Conservation (phyloP, 2,888 invertebrate genomes). For the Pterobdella sp. region DNA sequence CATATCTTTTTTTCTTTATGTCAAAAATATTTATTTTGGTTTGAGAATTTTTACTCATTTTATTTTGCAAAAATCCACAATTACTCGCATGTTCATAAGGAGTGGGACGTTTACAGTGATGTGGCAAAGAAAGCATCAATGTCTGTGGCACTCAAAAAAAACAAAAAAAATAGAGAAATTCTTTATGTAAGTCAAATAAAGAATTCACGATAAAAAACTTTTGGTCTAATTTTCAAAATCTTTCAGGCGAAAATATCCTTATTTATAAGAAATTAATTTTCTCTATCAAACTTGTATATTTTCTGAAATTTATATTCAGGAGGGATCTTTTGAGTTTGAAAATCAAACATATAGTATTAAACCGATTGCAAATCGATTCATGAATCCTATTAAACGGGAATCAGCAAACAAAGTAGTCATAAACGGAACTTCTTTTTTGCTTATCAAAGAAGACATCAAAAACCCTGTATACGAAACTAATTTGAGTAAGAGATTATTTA, state of each 20-base stretch:
- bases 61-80: neutral
- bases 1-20: neutral
- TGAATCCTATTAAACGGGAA: neutral
- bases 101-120: slow-evolving; percentile 25
- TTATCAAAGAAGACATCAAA: slow-evolving; percentile 2
- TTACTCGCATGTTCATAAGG: neutral
- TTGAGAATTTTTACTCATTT: neutral
- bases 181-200: neutral
- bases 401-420: neutral
- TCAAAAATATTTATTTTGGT: neutral
- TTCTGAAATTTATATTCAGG: slow-evolving; percentile 1
- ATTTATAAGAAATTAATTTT: too few relatives aligned
- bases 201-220: neutral
- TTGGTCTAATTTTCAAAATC: neutral
- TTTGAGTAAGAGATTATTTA: neutral
- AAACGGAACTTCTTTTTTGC: slow-evolving; percentile 15
- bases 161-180: slow-evolving; percentile 4
- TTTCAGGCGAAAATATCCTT: neutral
- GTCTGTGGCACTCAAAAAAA: slow-evolving; percentile 6
- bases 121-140: neutral
- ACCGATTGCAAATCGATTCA: neutral
- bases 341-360: slow-evolving; percentile 3
- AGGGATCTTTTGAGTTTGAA: slow-evolving; percentile 13
- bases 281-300: too few relatives aligned
- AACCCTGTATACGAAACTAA: neutral